Evolutionary conservation across 1,140 invertebrate genomes (phyloP).

Genomic region (Wiebesia pumilae): DNA sequence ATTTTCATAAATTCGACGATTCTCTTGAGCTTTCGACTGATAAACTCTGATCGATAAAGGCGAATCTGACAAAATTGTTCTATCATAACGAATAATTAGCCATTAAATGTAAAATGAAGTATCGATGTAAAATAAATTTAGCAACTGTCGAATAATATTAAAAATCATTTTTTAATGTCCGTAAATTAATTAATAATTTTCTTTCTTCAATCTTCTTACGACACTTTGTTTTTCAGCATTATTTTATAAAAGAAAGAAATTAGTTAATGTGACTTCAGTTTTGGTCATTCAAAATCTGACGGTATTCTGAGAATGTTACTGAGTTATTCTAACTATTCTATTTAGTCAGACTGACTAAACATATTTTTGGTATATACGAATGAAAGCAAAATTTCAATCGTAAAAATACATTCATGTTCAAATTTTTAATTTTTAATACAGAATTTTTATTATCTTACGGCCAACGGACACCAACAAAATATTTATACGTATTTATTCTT

Average conservation of each 20-base stretch:
- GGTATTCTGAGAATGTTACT: not conserved
- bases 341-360: conserved; percentile 33
- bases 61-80: too few species aligned
- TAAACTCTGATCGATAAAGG: too few species aligned
- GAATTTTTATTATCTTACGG: not conserved
- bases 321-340: conserved; percentile 8
- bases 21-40: not conserved
- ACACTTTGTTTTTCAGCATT: not conserved
- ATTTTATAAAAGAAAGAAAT: not conserved
- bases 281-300: not conserved
- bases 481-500: not conserved
- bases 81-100: too few species aligned
- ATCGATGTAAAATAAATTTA: too few species aligned
- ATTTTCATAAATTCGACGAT: not conserved
- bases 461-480: not conserved
- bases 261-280: not conserved
- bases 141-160: too few species aligned
- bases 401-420: not conserved
- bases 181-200: too few species aligned
- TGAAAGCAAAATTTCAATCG: conserved; percentile 27
- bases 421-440: not conserved
- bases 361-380: conserved; percentile 25
- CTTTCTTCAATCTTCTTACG: not conserved
- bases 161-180: too few species aligned
- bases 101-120: too few species aligned